Conservation (phyloP, 2,888 invertebrate species). For the Hypomecis atomaria region DNA sequence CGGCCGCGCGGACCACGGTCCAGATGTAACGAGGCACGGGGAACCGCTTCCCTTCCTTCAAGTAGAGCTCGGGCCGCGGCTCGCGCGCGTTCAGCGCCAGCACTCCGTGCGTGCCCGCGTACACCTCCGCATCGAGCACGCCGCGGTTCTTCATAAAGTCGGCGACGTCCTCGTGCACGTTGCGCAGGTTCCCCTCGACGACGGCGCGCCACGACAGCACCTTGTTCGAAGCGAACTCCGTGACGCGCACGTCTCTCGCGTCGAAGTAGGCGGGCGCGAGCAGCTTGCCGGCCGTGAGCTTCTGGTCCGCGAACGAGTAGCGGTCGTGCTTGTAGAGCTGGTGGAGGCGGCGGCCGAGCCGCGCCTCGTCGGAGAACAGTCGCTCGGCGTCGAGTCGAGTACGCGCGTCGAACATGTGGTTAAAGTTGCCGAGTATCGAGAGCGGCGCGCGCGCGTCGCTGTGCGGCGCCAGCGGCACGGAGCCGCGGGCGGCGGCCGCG, state of each 20-base stretch:
- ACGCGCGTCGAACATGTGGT: constrained; percentile 75
- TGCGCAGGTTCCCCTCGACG: constrained; percentile 65
- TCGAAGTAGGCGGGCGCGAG: constrained; percentile 66
- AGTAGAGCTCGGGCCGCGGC: constrained; percentile 50
- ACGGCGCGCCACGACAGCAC: constrained; percentile 72
- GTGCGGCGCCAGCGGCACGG: constrained; percentile 58
- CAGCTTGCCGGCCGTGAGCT: constrained; percentile 60
- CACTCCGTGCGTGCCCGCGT: constrained; percentile 64
- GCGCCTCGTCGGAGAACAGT: constrained; percentile 69
- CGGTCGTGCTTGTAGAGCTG: constrained; percentile 64
- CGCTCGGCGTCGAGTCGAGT: constrained; percentile 67
- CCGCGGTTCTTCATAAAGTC: constrained; percentile 41
- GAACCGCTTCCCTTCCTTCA: constrained; percentile 59
- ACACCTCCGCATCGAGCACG: constrained; percentile 52
- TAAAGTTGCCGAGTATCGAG: constrained; percentile 76
- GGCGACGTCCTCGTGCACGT: constrained; percentile 68
- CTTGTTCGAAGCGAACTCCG: constrained; percentile 69
- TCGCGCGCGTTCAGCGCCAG: constrained; percentile 50
- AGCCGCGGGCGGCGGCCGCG: constrained; percentile 58
- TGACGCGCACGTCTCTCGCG: constrained; percentile 66
- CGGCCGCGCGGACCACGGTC: constrained; percentile 61
- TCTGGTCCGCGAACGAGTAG: constrained; percentile 64
- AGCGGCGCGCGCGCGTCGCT: constrained; percentile 59
- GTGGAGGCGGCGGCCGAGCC: constrained; percentile 63
- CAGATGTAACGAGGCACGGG: constrained; percentile 74